These are phyloP conservation scores for Amphimallon solstitiale DNA, from an alignment of 2,888 invertebrate genomes.

Conservation along the genomic window DNA sequence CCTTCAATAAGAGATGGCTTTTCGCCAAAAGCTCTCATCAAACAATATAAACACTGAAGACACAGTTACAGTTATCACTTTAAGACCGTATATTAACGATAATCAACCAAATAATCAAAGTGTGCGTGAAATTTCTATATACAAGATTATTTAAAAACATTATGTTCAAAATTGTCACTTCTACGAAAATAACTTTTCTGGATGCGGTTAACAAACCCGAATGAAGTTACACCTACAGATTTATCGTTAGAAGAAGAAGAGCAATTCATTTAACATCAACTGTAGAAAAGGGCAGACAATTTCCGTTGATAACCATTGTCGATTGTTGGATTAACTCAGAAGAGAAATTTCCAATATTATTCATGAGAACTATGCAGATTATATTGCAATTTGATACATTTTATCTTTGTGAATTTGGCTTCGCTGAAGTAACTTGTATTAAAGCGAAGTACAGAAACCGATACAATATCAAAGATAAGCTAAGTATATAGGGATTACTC, in stretches of 20 bases:
- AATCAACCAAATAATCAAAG: not conserved
- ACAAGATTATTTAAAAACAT: not conserved
- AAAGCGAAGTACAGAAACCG: not conserved
- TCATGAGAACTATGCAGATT: not conserved
- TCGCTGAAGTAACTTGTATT: not conserved
- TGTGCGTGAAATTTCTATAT: not conserved
- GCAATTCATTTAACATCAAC: not conserved
- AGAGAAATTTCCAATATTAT: not conserved
- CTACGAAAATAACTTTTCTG: not conserved
- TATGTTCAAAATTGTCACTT: not conserved
- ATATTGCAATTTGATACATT: not conserved
- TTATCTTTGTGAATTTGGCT: not conserved
- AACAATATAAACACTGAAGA: too few species aligned
- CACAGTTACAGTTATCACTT: not conserved
- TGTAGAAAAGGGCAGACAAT: not conserved
- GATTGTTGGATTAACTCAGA: not conserved
- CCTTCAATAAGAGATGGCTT: too few species aligned
- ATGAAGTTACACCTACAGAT: too few species aligned
- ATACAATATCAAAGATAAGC: not conserved
- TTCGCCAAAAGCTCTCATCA: too few species aligned
- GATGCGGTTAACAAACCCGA: too few species aligned
- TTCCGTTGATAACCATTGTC: too few species aligned
- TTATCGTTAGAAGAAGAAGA: too few species aligned
- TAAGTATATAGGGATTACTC: too few species aligned
- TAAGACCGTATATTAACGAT: not conserved